phyloP scores from a whole-genome alignment of 2,113 vertebrate species.

The Ornithorhynchus anatinus region DNA sequence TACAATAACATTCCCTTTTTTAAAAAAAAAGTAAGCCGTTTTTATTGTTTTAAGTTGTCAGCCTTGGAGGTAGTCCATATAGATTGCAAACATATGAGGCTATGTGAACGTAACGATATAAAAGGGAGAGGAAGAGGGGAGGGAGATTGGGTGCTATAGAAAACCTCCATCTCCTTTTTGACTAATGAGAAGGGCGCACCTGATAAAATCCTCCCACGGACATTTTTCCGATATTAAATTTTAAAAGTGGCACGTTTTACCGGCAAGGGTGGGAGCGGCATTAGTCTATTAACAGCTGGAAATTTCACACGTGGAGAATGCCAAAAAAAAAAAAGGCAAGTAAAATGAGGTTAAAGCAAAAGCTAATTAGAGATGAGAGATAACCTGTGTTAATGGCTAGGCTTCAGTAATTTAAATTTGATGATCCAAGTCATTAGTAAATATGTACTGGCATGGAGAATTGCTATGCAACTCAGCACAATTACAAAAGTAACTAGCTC shows the following conservation, averaged over 20 bases:
- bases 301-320: constrained; percentile 29
- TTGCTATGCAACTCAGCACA: neutral
- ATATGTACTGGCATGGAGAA: neutral
- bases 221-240: constrained; percentile 53
- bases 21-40: too few relatives aligned
- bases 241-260: constrained; percentile 32
- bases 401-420: neutral
- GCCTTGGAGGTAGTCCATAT: too few relatives aligned
- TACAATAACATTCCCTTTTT: too few relatives aligned
- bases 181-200: constrained; percentile 26
- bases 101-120: constrained; percentile 9
- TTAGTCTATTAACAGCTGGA: constrained; percentile 41
- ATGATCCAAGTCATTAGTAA: neutral
- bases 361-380: constrained; percentile 34
- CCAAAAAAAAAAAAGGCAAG: constrained; percentile 7
- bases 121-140: neutral
- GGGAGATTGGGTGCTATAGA: neutral
- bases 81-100: too few relatives aligned
- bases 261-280: constrained; percentile 51
- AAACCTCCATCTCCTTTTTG: constrained; percentile 23
- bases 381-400: constrained; percentile 18
- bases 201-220: constrained; percentile 45
- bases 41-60: too few relatives aligned
- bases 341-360: constrained; percentile 47
- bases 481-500: too few relatives aligned